Base-by-base conservation (phyloP, 2,888 invertebrate genomes). In the Eumerus sabulonum region DNA sequence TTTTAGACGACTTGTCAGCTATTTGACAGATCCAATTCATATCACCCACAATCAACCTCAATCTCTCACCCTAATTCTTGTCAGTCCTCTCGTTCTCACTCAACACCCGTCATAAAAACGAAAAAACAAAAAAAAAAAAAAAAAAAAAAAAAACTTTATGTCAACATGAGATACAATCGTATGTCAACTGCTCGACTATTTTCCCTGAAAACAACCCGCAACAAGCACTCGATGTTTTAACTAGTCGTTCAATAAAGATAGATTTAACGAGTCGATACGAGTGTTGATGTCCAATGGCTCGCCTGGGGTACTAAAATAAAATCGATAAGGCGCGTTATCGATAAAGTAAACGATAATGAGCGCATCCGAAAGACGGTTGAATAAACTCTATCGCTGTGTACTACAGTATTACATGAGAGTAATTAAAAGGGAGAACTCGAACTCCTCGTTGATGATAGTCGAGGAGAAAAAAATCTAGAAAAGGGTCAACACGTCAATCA, bases 401-500 rank as follows among this genome's bases (percentile, higher is more conserved):
- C n/a, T 13, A 11, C 27, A 45, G 9, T 36, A 18, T 13, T 13
- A 57, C 42, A 60, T 51, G 45, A 67, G 51, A 64, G 68, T 63
- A 77, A 77, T 77, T 77, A 77, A 77, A 57, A 47, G 35, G 12
- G 14, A 60, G 57, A 50, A 35, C 47, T 50, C 38, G 9, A 35
- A 18, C 50, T 35, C 11, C 7, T 9, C 27, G 7, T 11, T 12
- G 27, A 7, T 35, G 5, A 36, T n/a, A 13, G 12, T 12, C 9
- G 44, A 35, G 18, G 16, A 35, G 27, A 12, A 2, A n/a, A 35
- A 47, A 14, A 54, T 36, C 12, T 27, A 27, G 27, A 62, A 74
- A 63, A 68, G 63, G 73, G 67, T 73, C 73, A 68, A 67, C 42
- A 57, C 50, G 77, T 73, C 77, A 79, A 73, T 79, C 77, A 79